Conservation (phyloP, 2,113 vertebrate species). For the Scartelaos histophorus region DNA sequence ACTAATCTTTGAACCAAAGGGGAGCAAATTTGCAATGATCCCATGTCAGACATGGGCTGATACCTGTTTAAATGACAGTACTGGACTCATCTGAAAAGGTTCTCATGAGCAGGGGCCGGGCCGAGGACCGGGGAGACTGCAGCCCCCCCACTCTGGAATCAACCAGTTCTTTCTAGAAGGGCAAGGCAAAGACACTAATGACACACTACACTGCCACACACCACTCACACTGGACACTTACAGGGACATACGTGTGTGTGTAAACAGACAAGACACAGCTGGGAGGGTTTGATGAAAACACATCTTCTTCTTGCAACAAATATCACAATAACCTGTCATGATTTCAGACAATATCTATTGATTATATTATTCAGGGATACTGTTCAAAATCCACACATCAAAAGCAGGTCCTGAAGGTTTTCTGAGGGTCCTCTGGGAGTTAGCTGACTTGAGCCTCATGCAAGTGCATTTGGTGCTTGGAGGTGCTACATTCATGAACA, state of each 20-base stretch:
- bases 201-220: slow-evolving; percentile 58
- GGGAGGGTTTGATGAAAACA: slow-evolving; percentile 29
- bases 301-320: slow-evolving; percentile 11
- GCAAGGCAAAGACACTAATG: slow-evolving; percentile 81
- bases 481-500: slow-evolving; percentile 58
- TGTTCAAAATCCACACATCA: slow-evolving; percentile 29
- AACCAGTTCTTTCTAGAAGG: slow-evolving; percentile 88
- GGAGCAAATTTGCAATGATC: slow-evolving; percentile 38
- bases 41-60: slow-evolving; percentile 56
- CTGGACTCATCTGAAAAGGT: slow-evolving; percentile 98
- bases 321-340: neutral
- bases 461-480: slow-evolving; percentile 53
- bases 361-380: neutral
- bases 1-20: neutral
- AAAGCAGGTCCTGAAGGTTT: slow-evolving; percentile 32
- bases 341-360: neutral
- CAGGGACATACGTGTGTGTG: slow-evolving; percentile 19
- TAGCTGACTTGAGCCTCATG: slow-evolving; percentile 65
- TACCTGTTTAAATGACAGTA: slow-evolving; percentile 95
- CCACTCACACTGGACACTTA: slow-evolving; percentile 13
- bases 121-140: slow-evolving; percentile 85
- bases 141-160: slow-evolving; percentile 79
- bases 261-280: slow-evolving; percentile 35
- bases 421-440: slow-evolving; percentile 43
- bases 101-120: slow-evolving; percentile 97